Conservation (phyloP, 2,113 vertebrate species). For the Peromyscus polionotus region DNA sequence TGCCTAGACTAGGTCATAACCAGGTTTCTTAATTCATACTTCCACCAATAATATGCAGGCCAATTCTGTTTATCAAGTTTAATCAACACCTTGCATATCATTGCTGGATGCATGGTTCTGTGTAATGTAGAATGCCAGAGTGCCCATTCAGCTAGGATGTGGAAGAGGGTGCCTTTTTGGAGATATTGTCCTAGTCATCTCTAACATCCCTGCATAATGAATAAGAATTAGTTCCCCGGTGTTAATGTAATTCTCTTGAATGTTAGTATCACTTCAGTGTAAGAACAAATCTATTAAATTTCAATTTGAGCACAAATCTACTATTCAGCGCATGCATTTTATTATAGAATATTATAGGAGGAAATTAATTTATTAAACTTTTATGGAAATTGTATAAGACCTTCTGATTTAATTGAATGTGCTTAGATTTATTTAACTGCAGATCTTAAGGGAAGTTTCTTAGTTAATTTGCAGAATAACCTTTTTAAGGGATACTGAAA, state of each 20-base stretch:
- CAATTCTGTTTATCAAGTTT: not conserved
- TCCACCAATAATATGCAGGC: not conserved
- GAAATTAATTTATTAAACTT: not conserved
- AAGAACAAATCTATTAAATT: constrained; percentile 11
- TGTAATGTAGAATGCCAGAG: rapidly evolving
- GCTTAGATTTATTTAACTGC: not conserved
- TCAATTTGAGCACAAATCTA: not conserved
- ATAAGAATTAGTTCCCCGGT: not conserved
- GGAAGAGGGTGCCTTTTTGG: not conserved
- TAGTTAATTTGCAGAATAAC: not conserved
- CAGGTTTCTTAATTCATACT: not conserved
- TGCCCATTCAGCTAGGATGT: not conserved
- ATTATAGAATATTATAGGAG: constrained; percentile 1
- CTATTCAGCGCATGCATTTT: not conserved
- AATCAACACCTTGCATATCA: rapidly evolving
- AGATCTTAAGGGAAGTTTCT: not conserved
- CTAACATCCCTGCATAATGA: not conserved
- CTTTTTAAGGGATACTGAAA: not conserved
- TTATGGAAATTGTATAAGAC: not conserved
- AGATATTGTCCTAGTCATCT: not conserved
- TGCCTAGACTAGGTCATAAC: not conserved
- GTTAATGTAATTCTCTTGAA: not conserved
- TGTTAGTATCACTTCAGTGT: not conserved
- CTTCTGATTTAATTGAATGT: constrained; percentile 29
- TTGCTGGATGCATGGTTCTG: not conserved